Conservation (phyloP, 1,140 invertebrate genomes). For the Cyclargus thomasi region DNA sequence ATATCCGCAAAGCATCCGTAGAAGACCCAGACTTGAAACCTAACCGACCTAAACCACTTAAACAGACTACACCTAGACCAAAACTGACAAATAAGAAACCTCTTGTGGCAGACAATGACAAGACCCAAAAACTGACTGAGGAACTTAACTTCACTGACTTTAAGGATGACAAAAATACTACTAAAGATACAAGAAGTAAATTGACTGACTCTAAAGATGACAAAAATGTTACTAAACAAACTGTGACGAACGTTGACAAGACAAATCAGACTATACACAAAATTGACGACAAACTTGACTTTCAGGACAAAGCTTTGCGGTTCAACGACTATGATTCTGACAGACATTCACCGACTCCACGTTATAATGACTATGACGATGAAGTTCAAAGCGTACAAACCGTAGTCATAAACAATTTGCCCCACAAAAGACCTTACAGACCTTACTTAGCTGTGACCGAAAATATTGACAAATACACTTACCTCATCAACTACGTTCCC, state of each 20-base stretch:
- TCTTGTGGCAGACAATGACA: conserved; percentile 28
- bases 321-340: conserved; percentile 46
- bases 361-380: conserved; percentile 55
- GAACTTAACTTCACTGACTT: conserved; percentile 39
- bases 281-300: conserved; percentile 75
- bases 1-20: conserved; percentile 56
- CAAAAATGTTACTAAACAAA: conserved; percentile 27
- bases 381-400: conserved; percentile 62
- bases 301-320: conserved; percentile 66
- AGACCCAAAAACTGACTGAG: conserved; percentile 33
- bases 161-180: conserved; percentile 22
- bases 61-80: conserved; percentile 30
- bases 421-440: conserved; percentile 58
- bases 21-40: conserved; percentile 38
- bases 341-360: conserved; percentile 39
- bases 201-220: no score
- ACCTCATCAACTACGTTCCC: conserved; percentile 66
- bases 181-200: conserved; percentile 20
- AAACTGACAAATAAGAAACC: conserved; percentile 41
- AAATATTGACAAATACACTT: conserved; percentile 67
- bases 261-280: conserved; percentile 42
- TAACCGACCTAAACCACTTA: conserved; percentile 36
- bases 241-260: conserved; percentile 34
- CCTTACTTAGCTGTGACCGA: conserved; percentile 65
- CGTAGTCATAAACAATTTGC: conserved; percentile 57